A percentile compares a stretch with the other conserved stretches of the same genome.
phyloP scores from a whole-genome alignment of 2,113 vertebrate genomes.

The Hydropotes inermis region DNA sequence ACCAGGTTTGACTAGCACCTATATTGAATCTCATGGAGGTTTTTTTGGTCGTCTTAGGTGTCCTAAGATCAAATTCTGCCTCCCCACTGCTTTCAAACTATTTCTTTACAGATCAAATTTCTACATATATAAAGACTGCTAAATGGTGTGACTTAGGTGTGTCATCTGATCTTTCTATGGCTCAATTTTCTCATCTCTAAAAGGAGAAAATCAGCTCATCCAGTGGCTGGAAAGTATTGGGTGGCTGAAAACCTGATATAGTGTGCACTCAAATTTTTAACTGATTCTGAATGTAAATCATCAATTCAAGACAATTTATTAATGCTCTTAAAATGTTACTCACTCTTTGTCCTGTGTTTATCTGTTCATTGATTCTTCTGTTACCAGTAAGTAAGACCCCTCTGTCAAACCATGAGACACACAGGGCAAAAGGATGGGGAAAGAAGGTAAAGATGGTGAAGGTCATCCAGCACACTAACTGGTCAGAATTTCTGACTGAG shows the following conservation, averaged over 20 bases:
- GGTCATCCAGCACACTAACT: neutral
- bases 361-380: neutral
- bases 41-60: neutral
- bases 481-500: neutral
- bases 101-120: neutral
- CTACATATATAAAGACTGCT: neutral
- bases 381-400: neutral
- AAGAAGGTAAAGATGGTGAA: neutral
- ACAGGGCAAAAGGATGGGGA: neutral
- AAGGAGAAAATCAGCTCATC: neutral
- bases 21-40: neutral
- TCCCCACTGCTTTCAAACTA: neutral
- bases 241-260: neutral
- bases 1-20: neutral
- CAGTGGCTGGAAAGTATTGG: neutral
- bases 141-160: neutral
- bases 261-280: neutral
- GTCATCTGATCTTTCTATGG: neutral
- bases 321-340: neutral
- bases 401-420: neutral
- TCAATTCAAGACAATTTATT: neutral
- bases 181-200: slow-evolving; percentile 20
- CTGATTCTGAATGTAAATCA: slow-evolving; percentile 15
- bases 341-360: neutral
- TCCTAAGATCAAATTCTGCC: neutral